A percentile compares a stretch with the other conserved stretches of the same genome.
phyloP scores from a whole-genome alignment of 2,888 invertebrate species.

The Diplolepis rosae region DNA sequence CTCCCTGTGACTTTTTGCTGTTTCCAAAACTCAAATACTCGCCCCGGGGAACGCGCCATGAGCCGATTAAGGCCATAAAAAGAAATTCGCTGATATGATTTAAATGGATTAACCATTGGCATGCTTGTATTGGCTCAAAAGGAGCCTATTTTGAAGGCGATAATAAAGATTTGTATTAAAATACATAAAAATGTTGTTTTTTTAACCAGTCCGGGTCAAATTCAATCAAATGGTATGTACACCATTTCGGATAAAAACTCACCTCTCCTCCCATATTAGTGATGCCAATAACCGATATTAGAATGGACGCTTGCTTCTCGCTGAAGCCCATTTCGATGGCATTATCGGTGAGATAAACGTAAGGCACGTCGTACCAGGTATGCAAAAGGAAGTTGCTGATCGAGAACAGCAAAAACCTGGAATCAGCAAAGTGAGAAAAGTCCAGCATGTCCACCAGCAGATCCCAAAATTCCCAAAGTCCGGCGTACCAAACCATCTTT shows the following conservation, averaged over 20 bases:
- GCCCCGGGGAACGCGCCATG: too few relatives aligned
- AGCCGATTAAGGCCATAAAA: too few relatives aligned
- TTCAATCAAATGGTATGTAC: neutral
- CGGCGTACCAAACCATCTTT: conserved; percentile 84
- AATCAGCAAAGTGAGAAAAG: conserved; percentile 86
- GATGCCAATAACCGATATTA: conserved; percentile 91
- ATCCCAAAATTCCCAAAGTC: conserved; percentile 86
- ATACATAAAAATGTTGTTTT: too few relatives aligned
- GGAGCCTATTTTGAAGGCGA: too few relatives aligned
- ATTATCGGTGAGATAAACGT: conserved; percentile 91
- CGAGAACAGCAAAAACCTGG: conserved; percentile 85
- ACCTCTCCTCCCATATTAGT: conserved; percentile 93
- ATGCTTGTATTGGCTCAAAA: too few relatives aligned
- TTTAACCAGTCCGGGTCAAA: too few relatives aligned
- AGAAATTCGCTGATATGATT: neutral
- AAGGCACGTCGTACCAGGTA: conserved; percentile 95
- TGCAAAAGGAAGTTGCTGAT: conserved; percentile 92
- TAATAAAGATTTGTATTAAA: too few relatives aligned
- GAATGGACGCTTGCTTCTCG: conserved; percentile 84
- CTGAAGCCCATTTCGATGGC: conserved; percentile 83
- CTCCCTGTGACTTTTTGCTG: too few relatives aligned
- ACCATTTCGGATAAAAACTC: conserved; percentile 62
- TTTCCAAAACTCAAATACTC: too few relatives aligned
- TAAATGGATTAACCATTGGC: neutral
- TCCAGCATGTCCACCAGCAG: conserved; percentile 86